Percentiles rank a stretch among this genome's conserved stretches.
Conservation (phyloP, 2,797 vertebrate genomes). For the Amblyraja radiata region DNA sequence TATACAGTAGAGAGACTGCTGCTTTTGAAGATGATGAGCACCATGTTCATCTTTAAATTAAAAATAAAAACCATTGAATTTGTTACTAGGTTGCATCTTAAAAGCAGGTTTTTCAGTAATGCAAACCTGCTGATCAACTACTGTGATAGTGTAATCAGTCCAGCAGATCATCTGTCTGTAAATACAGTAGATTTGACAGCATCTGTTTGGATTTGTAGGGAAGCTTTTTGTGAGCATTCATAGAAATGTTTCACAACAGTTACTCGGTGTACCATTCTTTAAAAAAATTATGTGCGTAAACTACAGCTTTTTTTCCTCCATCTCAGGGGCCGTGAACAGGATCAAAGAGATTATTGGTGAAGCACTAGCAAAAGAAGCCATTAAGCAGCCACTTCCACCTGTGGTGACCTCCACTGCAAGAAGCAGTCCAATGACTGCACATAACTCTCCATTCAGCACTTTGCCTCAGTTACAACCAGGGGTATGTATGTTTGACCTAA, state of each 20-base stretch:
- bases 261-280: background rate
- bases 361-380: constrained; percentile 42
- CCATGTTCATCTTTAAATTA: background rate
- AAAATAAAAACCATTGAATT: background rate
- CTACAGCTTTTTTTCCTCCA: background rate
- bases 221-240: background rate
- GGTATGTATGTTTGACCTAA: constrained; percentile 28
- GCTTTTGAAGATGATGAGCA: background rate
- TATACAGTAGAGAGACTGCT: background rate
- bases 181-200: background rate
- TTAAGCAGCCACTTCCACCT: constrained; percentile 34
- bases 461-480: constrained; percentile 35
- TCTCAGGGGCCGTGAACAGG: constrained; percentile 61
- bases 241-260: background rate
- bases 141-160: background rate
- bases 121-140: background rate
- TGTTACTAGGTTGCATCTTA: background rate
- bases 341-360: constrained; percentile 71
- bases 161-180: background rate
- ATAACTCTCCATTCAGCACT: constrained; percentile 27
- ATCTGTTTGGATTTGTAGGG: background rate
- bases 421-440: constrained; percentile 30
- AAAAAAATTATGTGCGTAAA: background rate
- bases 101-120: background rate
- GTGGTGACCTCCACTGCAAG: constrained; percentile 35